Evolutionary conservation across 2,113 vertebrate species (phyloP), one percentile per base, ranked within the genome.

Genomic region (Psittacula cyanocephala): DNA sequence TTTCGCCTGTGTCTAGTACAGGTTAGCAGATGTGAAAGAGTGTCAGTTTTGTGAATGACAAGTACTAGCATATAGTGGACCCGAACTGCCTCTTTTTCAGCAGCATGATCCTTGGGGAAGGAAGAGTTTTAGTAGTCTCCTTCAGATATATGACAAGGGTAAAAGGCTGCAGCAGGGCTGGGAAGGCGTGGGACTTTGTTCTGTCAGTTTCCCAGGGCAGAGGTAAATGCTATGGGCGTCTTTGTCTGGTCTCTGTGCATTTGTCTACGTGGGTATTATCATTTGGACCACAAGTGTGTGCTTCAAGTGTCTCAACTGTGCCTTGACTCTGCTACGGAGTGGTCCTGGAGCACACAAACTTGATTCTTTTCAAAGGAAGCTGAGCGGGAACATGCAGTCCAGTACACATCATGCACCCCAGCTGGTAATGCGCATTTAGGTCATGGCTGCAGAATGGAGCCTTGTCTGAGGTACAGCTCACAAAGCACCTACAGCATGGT

Each of bases 61-160:
- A 10, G 11, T 41, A 8, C 29, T 37, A 29, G 41, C 20, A 35
- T 68, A 72, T 5, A 59, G 11, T 5, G 6, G 53, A 47, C 9
- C 3, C 2, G 3, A 20, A 15, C 20, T 43, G 17, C 62, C 69
- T 72, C 6, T 35, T 85, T 81, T 67, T 62, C 74, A 69, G 35
- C 18, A 86, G 59, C 24, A 19, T 19, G 16, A 65, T n/a, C 0
- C 0, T 24, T 5, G 6, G 17, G 46, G 41, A 75, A 52, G 19
- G 27, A 77, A 62, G 53, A 88, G 13, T 8, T 57, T 44, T 8
- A 6, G 28, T 69, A 63, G 37, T 17, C 6, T 74, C 24, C 60
- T 77, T 69, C 49, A 86, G 33, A 14, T 63, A 5, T 27, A 23
- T 0, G 5, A 5, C 1, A 0, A 44, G 17, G 4, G 27, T 31